Evolutionary conservation across 1,140 invertebrate species (phyloP).

Genomic region (Micrasema longulum): DNA sequence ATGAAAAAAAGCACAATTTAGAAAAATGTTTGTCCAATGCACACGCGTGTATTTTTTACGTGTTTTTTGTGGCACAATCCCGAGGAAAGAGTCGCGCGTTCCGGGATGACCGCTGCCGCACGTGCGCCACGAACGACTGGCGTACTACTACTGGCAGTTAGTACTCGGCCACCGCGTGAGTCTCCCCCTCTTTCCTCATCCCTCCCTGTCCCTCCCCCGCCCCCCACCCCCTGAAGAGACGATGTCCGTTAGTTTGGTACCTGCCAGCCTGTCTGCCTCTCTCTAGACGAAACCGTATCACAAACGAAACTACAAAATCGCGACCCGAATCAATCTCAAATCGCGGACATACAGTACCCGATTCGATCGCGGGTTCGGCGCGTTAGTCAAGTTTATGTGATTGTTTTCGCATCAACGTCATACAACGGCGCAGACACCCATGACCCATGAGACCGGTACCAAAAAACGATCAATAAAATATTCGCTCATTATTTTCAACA

Average conservation of each 20-base stretch:
- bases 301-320: constrained; percentile 22
- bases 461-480: constrained; percentile 6
- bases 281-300: constrained; percentile 35
- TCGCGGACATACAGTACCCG: background rate
- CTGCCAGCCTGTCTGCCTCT: constrained; percentile 38
- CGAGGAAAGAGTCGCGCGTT: constrained; percentile 17
- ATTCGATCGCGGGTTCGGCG: background rate
- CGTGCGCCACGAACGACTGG: constrained; percentile 13
- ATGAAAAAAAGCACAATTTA: constrained; percentile 7
- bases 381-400: background rate
- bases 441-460: background rate
- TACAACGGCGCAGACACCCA: constrained; percentile 22
- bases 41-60: background rate
- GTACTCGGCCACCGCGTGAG: constrained; percentile 20
- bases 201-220: background rate
- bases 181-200: background rate
- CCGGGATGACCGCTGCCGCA: background rate
- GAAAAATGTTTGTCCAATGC: background rate
- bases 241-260: constrained; percentile 26
- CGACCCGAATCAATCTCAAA: background rate
- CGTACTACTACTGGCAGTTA: constrained; percentile 4
- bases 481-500: background rate
- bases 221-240: background rate
- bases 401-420: constrained; percentile 23
- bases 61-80: constrained; percentile 29